phyloP scores from a whole-genome alignment of 2,888 invertebrate species.

The Oeneis ivallda region DNA sequence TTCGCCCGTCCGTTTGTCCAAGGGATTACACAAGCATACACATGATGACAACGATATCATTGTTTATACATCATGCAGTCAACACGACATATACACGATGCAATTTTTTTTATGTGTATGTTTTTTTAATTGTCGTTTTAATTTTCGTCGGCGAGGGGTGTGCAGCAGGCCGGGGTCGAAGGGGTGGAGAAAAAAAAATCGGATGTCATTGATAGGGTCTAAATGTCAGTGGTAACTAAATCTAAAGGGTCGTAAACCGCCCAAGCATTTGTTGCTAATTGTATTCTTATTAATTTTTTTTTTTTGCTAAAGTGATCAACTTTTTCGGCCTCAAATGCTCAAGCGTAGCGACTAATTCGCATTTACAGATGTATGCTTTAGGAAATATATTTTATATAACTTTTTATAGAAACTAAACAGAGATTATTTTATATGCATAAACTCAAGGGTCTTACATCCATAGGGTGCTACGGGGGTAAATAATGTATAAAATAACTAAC shows the following conservation, averaged over 20 bases:
- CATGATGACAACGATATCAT: constrained; percentile 66
- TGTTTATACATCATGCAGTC: constrained; percentile 78
- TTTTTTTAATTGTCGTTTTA: constrained; percentile 53
- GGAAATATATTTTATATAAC: constrained; percentile 43
- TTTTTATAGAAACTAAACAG: constrained; percentile 44
- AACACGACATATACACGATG: constrained; percentile 79
- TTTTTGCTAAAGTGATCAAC: constrained; percentile 6
- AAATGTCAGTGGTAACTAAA: constrained; percentile 67
- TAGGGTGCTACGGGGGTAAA: constrained; percentile 37
- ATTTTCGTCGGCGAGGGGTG: constrained; percentile 76
- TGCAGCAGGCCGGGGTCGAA: constrained; percentile 77
- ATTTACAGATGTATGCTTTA: constrained; percentile 69
- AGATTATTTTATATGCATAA: constrained; percentile 70
- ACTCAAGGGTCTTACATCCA: constrained; percentile 38
- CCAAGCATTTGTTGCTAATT: constrained; percentile 51
- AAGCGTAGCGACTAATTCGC: constrained; percentile 54
- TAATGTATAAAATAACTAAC: constrained; percentile 29
- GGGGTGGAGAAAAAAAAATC: constrained; percentile 76
- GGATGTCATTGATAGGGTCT: constrained; percentile 81
- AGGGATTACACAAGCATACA: constrained; percentile 65
- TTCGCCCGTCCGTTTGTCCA: constrained; percentile 56
- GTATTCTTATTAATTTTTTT: constrained; percentile 19
- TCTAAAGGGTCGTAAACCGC: constrained; percentile 57
- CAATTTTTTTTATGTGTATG: constrained; percentile 69
- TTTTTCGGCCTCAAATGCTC: constrained; percentile 54